These are phyloP conservation scores for Nannobrachium achirus DNA, from an alignment of 2,113 vertebrate genomes.

Conservation along the genomic window DNA sequence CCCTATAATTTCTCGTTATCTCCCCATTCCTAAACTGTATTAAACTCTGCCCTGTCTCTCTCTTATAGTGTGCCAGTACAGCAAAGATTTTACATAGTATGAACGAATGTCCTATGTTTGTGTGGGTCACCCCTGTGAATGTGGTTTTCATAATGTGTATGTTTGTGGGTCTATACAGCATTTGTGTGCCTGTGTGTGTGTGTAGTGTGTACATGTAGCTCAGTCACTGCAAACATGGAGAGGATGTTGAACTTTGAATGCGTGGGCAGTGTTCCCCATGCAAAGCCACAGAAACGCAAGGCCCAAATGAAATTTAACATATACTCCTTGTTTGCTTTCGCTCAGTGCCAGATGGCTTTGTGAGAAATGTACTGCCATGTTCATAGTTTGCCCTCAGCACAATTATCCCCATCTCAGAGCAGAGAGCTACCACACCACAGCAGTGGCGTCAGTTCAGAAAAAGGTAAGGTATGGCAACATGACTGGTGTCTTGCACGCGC, in stretches of 20 bases:
- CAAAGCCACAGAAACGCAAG: constrained; percentile 19
- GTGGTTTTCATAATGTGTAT: constrained; percentile 13
- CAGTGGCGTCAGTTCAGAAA: too few relatives aligned
- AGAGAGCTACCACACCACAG: constrained; percentile 26
- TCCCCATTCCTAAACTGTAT: constrained; percentile 3
- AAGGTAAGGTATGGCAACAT: too few relatives aligned
- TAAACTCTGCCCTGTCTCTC: constrained; percentile 17
- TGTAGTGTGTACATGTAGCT: background rate
- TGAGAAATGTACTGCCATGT: constrained; percentile 13
- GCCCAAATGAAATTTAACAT: constrained; percentile 21
- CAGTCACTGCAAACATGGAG: background rate
- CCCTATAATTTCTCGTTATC: constrained; percentile 34
- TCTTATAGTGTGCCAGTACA: constrained; percentile 8
- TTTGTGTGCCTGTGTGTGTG: background rate
- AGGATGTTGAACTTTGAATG: constrained; percentile 10
- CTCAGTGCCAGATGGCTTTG: constrained; percentile 14
- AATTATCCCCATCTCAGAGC: constrained; percentile 29
- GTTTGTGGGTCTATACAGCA: background rate
- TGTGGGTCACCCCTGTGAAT: constrained; percentile 5
- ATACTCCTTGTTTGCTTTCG: constrained; percentile 37
- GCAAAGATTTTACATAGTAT: constrained; percentile 11
- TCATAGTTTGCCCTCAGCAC: constrained; percentile 32
- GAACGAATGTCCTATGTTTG: background rate
- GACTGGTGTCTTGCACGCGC: too few relatives aligned
- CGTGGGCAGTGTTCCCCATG: constrained; percentile 14